phyloP scores from a whole-genome alignment of 2,888 invertebrate species.

The Eupithecia abbreviata region DNA sequence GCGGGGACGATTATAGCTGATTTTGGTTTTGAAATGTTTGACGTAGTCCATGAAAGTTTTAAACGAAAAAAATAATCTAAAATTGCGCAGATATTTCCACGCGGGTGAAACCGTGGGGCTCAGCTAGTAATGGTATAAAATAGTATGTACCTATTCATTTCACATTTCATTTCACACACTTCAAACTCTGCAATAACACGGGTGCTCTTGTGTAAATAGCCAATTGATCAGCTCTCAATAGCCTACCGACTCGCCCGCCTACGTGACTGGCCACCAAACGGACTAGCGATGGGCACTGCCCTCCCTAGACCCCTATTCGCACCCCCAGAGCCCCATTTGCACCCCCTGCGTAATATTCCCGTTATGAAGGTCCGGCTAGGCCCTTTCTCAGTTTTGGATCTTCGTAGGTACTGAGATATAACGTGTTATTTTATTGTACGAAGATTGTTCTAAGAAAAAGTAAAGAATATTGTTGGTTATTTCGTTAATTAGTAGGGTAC shows the following conservation, averaged over 20 bases:
- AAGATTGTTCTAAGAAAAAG: background rate
- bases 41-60: too few species aligned
- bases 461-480: background rate
- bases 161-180: background rate
- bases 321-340: constrained; percentile 47
- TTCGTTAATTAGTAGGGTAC: background rate
- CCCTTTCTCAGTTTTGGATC: constrained; percentile 33
- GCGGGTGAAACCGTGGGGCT: too few species aligned
- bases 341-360: constrained; percentile 69
- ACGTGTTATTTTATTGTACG: background rate
- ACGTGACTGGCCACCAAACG: constrained; percentile 75
- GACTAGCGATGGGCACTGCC: constrained; percentile 76
- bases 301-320: constrained; percentile 78
- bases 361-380: constrained; percentile 69
- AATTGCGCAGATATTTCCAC: too few species aligned
- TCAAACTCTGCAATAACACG: constrained; percentile 3
- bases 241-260: constrained; percentile 56
- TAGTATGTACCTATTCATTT: background rate
- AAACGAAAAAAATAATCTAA: too few species aligned
- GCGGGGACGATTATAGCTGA: too few species aligned
- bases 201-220: constrained; percentile 3
- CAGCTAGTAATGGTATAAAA: too few species aligned
- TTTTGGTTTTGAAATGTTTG: too few species aligned
- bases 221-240: constrained; percentile 4
- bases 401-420: constrained; percentile 16